Percentiles rank a stretch among this genome's conserved stretches.
Conservation (phyloP, 2,113 vertebrate species). For the Sturnira hondurensis region DNA sequence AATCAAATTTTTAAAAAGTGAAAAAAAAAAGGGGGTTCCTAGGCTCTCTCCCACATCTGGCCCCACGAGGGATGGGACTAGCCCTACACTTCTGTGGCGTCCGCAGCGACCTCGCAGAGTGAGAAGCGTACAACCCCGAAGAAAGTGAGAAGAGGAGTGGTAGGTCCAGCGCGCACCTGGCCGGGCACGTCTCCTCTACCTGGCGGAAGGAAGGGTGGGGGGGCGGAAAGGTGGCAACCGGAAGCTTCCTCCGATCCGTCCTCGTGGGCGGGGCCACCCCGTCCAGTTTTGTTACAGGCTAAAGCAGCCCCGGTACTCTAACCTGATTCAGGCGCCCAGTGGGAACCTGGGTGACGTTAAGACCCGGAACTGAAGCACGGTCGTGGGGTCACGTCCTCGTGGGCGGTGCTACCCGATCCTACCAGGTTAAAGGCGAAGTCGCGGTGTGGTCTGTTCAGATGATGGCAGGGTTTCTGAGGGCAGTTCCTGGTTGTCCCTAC, state of each 20-base stretch:
- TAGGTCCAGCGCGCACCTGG: not conserved
- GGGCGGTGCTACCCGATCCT: too few species aligned
- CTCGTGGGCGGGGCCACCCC: not conserved
- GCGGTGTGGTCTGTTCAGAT: too few species aligned
- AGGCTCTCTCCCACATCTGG: not conserved
- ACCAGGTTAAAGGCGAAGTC: not conserved
- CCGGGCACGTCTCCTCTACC: not conserved
- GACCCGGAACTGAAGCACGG: not conserved
- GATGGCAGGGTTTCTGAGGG: not conserved
- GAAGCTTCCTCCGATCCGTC: not conserved
- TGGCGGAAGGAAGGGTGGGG: too few species aligned
- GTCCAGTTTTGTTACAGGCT: not conserved
- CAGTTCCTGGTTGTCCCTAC: not conserved
- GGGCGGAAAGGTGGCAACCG: too few species aligned
- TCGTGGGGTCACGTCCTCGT: not conserved
- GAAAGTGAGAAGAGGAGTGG: not conserved
- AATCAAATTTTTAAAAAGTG: too few species aligned
- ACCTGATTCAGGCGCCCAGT: not conserved
- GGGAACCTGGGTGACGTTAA: not conserved
- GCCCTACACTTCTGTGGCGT: fast-evolving
- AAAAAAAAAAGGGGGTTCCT: too few species aligned
- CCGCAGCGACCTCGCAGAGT: not conserved
- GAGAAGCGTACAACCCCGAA: not conserved
- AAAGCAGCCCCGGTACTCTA: too few species aligned
- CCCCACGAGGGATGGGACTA: not conserved